Conservation (phyloP, 2,797 vertebrate genomes). For the Muraenolepis orangiensis region DNA sequence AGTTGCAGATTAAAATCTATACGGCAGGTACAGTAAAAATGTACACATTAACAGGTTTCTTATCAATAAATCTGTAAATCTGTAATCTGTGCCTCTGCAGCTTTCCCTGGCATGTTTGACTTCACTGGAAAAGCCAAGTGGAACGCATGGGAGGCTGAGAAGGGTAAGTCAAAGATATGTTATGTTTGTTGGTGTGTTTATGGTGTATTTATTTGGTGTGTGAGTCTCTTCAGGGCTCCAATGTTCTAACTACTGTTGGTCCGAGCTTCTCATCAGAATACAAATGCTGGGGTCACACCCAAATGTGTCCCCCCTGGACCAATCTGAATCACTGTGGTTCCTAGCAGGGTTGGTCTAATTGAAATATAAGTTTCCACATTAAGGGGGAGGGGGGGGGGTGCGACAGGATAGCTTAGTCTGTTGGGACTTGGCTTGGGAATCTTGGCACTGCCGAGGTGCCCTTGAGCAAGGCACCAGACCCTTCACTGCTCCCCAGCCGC, state of each 20-base stretch:
- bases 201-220: neutral
- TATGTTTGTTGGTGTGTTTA: neutral
- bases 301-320: no score
- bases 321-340: neutral
- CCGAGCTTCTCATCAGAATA: neutral
- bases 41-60: no score
- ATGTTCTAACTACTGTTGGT: neutral
- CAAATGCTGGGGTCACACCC: no score
- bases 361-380: neutral
- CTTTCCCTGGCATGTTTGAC: slow-evolving; percentile 87
- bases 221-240: neutral
- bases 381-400: no score
- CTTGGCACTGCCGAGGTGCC: no score
- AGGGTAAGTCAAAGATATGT: slow-evolving; percentile 81
- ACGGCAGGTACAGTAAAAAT: no score
- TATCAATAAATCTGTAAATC: no score
- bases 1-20: no score
- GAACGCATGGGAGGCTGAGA: slow-evolving; percentile 85
- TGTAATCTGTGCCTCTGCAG: slow-evolving; percentile 54
- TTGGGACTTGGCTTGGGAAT: no score
- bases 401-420: no score
- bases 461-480: no score
- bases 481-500: no score
- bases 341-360: neutral
- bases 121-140: slow-evolving; percentile 93